Evolutionary conservation across 2,888 invertebrate species (phyloP).

Genomic region (Phaonia tiefii): DNA sequence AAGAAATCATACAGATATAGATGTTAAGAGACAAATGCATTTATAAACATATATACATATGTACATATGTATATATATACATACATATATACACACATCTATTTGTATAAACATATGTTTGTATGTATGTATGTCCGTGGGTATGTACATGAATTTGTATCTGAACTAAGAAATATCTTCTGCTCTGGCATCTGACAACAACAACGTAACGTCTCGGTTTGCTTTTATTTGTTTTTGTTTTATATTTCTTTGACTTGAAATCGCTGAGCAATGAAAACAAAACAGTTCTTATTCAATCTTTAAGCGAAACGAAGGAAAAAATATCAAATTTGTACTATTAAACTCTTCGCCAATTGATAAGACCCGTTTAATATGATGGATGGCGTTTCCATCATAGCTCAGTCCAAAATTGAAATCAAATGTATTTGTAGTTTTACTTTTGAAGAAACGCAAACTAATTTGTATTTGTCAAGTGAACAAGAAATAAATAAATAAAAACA

Average conservation of each 20-base stretch:
- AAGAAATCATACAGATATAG: conserved; percentile 21
- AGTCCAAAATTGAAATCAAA: too few relatives aligned
- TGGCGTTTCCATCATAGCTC: too few relatives aligned
- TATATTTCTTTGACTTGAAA: conserved; percentile 43
- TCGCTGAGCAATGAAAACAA: too few relatives aligned
- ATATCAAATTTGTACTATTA: background rate
- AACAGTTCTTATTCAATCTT: background rate
- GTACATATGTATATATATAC: conserved; percentile 10
- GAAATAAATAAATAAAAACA: too few relatives aligned
- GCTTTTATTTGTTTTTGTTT: conserved; percentile 18
- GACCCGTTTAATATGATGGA: too few relatives aligned
- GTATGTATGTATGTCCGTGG: conserved; percentile 27
- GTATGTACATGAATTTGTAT: background rate
- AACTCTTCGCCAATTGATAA: too few relatives aligned
- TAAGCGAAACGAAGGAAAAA: conserved; percentile 4
- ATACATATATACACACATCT: conserved; percentile 19
- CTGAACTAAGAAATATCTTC: conserved; percentile 15
- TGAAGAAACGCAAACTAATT: too few relatives aligned
- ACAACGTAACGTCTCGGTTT: background rate
- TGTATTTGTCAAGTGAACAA: too few relatives aligned
- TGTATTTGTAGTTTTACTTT: too few relatives aligned
- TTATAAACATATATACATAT: too few relatives aligned
- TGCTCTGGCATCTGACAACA: background rate
- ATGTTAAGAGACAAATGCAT: background rate
- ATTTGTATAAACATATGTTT: background rate